Evolutionary conservation across 1,140 invertebrate species (phyloP), one percentile per base, ranked within the genome.

Genomic region (Heterodera carotae): DNA sequence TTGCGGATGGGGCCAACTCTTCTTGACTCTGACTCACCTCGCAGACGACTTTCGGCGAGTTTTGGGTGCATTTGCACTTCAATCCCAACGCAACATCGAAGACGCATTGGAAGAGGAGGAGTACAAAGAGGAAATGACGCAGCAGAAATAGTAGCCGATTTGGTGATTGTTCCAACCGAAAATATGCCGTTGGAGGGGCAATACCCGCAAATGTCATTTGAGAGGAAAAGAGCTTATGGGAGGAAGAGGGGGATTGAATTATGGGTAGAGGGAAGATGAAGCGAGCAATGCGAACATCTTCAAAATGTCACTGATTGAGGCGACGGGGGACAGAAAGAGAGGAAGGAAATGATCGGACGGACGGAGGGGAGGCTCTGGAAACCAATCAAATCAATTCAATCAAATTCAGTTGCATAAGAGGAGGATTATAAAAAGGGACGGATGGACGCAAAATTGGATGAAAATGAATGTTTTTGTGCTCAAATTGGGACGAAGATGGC

Each of bases 1-100:
- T n/a, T n/a, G n/a, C n/a, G n/a, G n/a, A n/a, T n/a, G n/a, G n/a
- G n/a, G n/a, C n/a, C n/a, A n/a, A n/a, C n/a, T n/a, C n/a, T n/a
- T n/a, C n/a, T n/a, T n/a, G n/a, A n/a, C n/a, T n/a, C n/a, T n/a
- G n/a, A 36, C 71, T 66, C 64, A 70, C 77, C 48, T 80, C 68
- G 33, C 79, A 80, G 22, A 66, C 48, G 27, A 74, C 69, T 62
- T 80, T 78, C 39, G 69, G 59, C 36, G 74, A 78, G 56, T 68
- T 74, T 75, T 80, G 79, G 36, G 79, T 79, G 33, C 79, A 80
- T 60, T 80, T 80, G 70, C 79, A 80, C 71, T 80, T 80, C 10
- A 80, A 70, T n/a, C 48, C 60, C 27, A 68, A 33, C 10, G 77
- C 48, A 33, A 36, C 39, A 53, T 72, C 59, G 15, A 72, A 80